Evolutionary conservation across 2,888 invertebrate species (phyloP).

Genomic region (Phlogophora meticulosa): DNA sequence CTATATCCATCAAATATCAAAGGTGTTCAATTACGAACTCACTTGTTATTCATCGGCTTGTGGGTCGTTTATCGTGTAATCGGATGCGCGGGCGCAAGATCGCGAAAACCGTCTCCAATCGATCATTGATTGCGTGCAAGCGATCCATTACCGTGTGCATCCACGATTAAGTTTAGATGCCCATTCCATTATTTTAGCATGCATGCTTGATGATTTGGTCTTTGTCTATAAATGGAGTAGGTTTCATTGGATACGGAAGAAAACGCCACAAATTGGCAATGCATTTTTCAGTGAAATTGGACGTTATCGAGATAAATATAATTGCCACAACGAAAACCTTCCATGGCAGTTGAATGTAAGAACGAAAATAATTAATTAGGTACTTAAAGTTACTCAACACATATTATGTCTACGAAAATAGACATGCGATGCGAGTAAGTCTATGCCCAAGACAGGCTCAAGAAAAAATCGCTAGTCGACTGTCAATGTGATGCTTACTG

Average conservation of each 20-base stretch:
- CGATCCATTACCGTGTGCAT: slow-evolving; percentile 67
- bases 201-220: slow-evolving; percentile 5
- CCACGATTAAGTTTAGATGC: slow-evolving; percentile 52
- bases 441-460: neutral
- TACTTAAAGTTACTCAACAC: slow-evolving; percentile 2
- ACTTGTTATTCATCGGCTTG: slow-evolving; percentile 68
- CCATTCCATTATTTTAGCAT: slow-evolving; percentile 44
- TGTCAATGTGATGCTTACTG: slow-evolving; percentile 38
- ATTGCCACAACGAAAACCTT: no score
- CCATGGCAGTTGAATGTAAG: neutral
- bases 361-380: neutral
- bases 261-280: neutral
- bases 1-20: slow-evolving; percentile 62
- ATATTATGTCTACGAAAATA: slow-evolving; percentile 17
- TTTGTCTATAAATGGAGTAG: slow-evolving; percentile 7
- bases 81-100: slow-evolving; percentile 65
- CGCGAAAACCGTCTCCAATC: slow-evolving; percentile 57
- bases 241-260: neutral
- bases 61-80: slow-evolving; percentile 67
- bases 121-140: slow-evolving; percentile 70
- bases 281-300: neutral
- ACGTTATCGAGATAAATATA: neutral
- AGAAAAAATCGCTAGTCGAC: slow-evolving; percentile 33
- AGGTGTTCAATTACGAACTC: slow-evolving; percentile 72
- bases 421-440: neutral